Conservation (phyloP, 2,113 vertebrate species). For the Baryphthengus martii region DNA sequence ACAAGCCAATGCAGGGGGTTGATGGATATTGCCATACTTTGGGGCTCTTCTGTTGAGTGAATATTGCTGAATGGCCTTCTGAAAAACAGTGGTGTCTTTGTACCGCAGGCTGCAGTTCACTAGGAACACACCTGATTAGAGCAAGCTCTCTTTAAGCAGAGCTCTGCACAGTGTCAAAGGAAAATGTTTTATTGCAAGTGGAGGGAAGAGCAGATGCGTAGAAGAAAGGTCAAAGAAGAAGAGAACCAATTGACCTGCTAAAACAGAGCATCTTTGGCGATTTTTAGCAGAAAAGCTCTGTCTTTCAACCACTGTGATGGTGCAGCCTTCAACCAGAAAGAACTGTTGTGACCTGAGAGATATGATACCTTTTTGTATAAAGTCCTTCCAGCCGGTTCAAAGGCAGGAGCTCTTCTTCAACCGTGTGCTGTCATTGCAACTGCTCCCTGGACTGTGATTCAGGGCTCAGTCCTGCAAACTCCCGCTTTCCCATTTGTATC, state of each 20-base stretch:
- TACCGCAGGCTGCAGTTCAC: slow-evolving; percentile 32
- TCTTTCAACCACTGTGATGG: slow-evolving; percentile 27
- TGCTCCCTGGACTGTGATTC: not conserved
- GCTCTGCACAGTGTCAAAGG: slow-evolving; percentile 59
- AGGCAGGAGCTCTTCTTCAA: not conserved
- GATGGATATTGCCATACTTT: slow-evolving; percentile 17
- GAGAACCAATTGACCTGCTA: slow-evolving; percentile 55
- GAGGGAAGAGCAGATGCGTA: slow-evolving; percentile 41
- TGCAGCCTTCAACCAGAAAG: slow-evolving; percentile 26
- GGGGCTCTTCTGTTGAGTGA: slow-evolving; percentile 35
- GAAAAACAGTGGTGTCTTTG: slow-evolving; percentile 67
- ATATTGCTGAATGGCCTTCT: not conserved
- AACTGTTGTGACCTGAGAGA: not conserved
- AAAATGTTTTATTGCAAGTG: slow-evolving; percentile 71
- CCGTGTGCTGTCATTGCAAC: not conserved
- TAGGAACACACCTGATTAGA: slow-evolving; percentile 67
- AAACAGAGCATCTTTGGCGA: slow-evolving; percentile 52
- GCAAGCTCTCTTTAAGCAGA: slow-evolving; percentile 52
- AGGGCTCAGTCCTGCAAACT: not conserved
- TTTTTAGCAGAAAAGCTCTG: slow-evolving; percentile 54
- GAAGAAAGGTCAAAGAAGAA: slow-evolving; percentile 69
- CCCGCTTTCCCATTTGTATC: not conserved
- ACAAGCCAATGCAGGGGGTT: slow-evolving; percentile 17
- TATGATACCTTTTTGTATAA: not conserved
- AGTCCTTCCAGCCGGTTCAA: not conserved